These are phyloP conservation scores for Gobionotothen gibberifrons DNA, from an alignment of 2,797 vertebrate genomes.

Conservation along the genomic window DNA sequence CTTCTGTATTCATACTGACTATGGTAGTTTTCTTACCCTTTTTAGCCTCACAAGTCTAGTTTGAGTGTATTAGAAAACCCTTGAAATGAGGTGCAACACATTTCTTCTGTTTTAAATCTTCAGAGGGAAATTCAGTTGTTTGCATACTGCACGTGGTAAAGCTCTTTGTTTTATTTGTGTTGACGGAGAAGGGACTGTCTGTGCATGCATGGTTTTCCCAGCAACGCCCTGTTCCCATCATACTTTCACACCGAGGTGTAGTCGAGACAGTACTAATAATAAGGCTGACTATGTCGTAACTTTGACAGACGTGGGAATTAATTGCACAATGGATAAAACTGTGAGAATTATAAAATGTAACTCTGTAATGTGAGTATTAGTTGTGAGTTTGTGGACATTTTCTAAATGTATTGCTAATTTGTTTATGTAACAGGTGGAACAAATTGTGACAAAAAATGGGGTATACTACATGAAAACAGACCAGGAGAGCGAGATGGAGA, in stretches of 20 bases:
- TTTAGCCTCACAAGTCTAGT: neutral
- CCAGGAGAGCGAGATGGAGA: conserved; percentile 57
- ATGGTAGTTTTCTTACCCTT: neutral
- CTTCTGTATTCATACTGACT: neutral
- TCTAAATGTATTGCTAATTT: neutral
- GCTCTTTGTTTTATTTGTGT: conserved; percentile 6
- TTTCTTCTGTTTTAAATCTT: neutral
- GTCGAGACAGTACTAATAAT: neutral
- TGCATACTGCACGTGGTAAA: neutral
- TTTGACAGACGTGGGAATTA: neutral
- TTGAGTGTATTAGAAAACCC: neutral
- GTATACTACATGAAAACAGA: conserved; percentile 41
- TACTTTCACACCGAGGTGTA: conserved; percentile 4
- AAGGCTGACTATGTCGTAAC: neutral
- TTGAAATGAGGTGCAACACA: neutral
- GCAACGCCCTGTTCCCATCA: conserved; percentile 26
- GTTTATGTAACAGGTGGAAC: conserved; percentile 73
- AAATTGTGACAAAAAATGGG: conserved; percentile 67
- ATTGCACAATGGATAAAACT: neutral
- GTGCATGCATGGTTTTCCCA: conserved; percentile 13
- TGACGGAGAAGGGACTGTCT: neutral
- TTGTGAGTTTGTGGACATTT: neutral
- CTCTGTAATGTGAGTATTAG: neutral
- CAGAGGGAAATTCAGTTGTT: neutral
- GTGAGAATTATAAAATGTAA: neutral